phyloP scores from a whole-genome alignment of 2,797 vertebrate genomes.

The Liasis olivaceus region DNA sequence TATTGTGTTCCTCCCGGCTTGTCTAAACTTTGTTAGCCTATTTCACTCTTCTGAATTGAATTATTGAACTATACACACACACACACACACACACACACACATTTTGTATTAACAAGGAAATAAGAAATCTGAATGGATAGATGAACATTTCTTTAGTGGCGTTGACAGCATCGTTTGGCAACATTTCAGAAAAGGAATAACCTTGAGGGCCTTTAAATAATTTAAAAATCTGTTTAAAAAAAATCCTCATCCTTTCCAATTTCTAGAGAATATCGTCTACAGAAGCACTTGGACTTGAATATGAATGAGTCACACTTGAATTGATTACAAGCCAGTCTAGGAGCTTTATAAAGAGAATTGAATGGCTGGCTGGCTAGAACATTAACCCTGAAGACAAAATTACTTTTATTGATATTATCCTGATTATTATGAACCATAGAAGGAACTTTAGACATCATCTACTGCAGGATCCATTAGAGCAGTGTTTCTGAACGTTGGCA shows the following conservation, averaged over 20 bases:
- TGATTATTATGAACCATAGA: neutral
- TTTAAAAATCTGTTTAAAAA: neutral
- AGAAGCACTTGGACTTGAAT: neutral
- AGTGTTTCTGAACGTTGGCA: neutral
- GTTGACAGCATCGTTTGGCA: neutral
- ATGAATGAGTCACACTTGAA: neutral
- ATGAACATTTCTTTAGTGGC: neutral
- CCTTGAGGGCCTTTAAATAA: neutral
- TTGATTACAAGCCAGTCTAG: neutral
- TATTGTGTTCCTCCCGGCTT: neutral
- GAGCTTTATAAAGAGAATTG: neutral
- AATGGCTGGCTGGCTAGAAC: neutral
- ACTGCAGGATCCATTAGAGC: neutral
- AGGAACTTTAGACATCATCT: neutral
- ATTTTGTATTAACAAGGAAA: constrained; percentile 10
- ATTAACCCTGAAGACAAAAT: neutral
- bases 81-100: neutral
- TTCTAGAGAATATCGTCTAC: neutral
- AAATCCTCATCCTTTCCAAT: neutral
- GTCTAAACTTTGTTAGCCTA: constrained; percentile 6
- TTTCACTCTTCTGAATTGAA: constrained; percentile 2
- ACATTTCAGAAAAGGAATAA: constrained; percentile 20
- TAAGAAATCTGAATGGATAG: neutral
- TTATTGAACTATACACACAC: neutral
- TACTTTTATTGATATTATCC: neutral